These are phyloP conservation scores for Amblyopsis rosae DNA, from an alignment of 2,113 vertebrate genomes.

Conservation along the genomic window DNA sequence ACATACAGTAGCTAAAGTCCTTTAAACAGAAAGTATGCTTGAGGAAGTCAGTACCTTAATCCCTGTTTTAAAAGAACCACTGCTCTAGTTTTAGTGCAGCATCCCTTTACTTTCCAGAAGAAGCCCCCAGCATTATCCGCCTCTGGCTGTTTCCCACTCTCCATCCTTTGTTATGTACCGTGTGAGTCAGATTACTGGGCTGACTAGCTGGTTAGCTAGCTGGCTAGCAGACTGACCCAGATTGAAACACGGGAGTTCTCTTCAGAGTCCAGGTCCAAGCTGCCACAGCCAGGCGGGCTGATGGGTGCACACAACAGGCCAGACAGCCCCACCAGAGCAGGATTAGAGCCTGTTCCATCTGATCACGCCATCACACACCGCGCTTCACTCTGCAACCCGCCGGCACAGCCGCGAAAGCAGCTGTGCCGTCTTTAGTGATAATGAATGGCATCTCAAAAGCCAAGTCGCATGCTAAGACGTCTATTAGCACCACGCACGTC, in stretches of 20 bases:
- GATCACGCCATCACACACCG: slow-evolving; percentile 35
- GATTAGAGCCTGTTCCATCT: slow-evolving; percentile 30
- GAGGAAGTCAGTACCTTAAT: no score
- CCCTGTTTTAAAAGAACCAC: background rate
- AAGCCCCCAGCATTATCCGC: background rate
- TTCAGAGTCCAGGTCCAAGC: slow-evolving; percentile 8
- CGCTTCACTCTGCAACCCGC: slow-evolving; percentile 21
- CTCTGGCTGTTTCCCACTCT: background rate
- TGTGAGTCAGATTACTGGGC: background rate
- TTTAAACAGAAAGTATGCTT: no score
- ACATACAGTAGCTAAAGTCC: no score
- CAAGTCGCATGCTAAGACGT: slow-evolving; percentile 7
- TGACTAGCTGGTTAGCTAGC: background rate
- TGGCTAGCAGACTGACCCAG: slow-evolving; percentile 54
- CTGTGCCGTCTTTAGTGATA: slow-evolving; percentile 2
- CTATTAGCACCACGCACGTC: slow-evolving; percentile 44
- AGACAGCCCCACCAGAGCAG: slow-evolving; percentile 24
- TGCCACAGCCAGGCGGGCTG: slow-evolving; percentile 30
- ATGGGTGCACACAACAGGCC: slow-evolving; percentile 25
- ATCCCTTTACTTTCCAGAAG: background rate
- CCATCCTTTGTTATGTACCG: background rate
- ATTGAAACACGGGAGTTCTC: slow-evolving; percentile 53
- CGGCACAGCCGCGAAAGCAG: slow-evolving; percentile 4
- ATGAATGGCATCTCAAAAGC: slow-evolving; percentile 5
- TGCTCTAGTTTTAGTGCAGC: background rate